These are phyloP conservation scores for Drosophila longiperda DNA, from an alignment of 2,888 invertebrate genomes.

Conservation along the genomic window DNA sequence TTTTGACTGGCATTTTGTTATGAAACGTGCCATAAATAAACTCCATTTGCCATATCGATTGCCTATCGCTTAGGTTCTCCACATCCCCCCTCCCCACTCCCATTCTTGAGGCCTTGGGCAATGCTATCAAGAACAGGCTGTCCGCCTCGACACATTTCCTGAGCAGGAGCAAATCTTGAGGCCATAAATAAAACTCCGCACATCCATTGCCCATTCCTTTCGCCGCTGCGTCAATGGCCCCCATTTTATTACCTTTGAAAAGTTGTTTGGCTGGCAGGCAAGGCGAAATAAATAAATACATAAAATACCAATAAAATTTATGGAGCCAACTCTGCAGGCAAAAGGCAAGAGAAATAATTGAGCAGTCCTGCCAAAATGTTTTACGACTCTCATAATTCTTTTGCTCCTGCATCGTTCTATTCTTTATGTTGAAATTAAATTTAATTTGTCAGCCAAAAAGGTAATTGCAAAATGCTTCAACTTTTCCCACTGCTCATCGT, in stretches of 20 bases:
- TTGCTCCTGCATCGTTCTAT: constrained; percentile 4
- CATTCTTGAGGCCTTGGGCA: constrained; percentile 17
- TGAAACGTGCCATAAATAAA: constrained; percentile 70
- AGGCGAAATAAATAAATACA: constrained; percentile 46
- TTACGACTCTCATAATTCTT: constrained; percentile 58
- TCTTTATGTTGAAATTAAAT: constrained; percentile 64
- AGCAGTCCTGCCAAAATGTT: constrained; percentile 55
- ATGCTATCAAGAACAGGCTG: constrained; percentile 65
- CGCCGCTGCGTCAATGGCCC: constrained; percentile 11
- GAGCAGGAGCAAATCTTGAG: constrained; percentile 47
- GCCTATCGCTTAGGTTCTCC: constrained; percentile 33
- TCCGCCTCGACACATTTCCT: constrained; percentile 39
- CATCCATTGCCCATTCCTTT: background rate
- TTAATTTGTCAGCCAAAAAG: constrained; percentile 60
- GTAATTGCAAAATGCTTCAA: constrained; percentile 55
- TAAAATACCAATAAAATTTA: constrained; percentile 68
- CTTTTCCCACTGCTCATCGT: constrained; percentile 11
- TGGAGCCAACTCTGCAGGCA: constrained; percentile 47
- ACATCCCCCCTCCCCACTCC: rapidly evolving
- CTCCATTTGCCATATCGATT: constrained; percentile 68
- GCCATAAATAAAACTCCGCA: constrained; percentile 63
- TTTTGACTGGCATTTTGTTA: constrained; percentile 78
- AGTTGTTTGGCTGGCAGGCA: constrained; percentile 39
- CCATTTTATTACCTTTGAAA: constrained; percentile 70
- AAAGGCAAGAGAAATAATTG: constrained; percentile 64